A percentile compares a stretch with the other conserved stretches of the same genome.
Evolutionary conservation across 2,888 invertebrate species (phyloP).

Genomic region (Pyrochroa serraticornis): DNA sequence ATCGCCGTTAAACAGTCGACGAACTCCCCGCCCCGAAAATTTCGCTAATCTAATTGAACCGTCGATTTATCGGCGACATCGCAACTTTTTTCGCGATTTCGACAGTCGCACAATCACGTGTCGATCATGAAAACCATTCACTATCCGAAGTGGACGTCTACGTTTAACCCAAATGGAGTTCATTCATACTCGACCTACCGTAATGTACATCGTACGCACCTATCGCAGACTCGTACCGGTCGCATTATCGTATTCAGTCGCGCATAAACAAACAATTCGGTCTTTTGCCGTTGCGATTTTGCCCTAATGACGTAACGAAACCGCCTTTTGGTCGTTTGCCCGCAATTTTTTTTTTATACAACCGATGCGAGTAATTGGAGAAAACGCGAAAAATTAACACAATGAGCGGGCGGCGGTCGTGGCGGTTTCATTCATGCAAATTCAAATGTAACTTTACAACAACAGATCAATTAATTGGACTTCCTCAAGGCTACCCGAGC

Average conservation of each 20-base stretch:
- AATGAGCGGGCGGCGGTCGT: neutral
- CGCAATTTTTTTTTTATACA: too few species aligned
- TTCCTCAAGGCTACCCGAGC: slow-evolving; percentile 14
- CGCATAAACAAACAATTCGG: slow-evolving; percentile 29
- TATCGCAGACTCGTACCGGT: slow-evolving; percentile 26
- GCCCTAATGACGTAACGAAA: neutral
- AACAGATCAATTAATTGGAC: slow-evolving; percentile 26
- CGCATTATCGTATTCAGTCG: slow-evolving; percentile 29
- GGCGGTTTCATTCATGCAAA: slow-evolving; percentile 15
- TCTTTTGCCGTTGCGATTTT: slow-evolving; percentile 8
- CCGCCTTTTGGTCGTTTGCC: too few species aligned
- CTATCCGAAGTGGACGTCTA: slow-evolving; percentile 29
- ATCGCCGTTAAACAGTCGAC: slow-evolving; percentile 12
- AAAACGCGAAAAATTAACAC: too few species aligned
- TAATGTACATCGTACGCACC: slow-evolving; percentile 32
- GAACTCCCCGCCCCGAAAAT: neutral
- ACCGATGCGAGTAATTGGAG: too few species aligned
- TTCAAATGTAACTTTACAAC: slow-evolving; percentile 21
- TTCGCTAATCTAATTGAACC: slow-evolving; percentile 3
- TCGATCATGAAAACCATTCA: slow-evolving; percentile 21
- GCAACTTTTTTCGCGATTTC: neutral
- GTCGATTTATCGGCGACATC: neutral
- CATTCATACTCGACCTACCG: slow-evolving; percentile 37
- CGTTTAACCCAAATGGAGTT: slow-evolving; percentile 40
- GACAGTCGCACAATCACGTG: neutral